These are phyloP conservation scores for Drosophila longiperda DNA, from an alignment of 2,888 invertebrate genomes.

Conservation along the genomic window DNA sequence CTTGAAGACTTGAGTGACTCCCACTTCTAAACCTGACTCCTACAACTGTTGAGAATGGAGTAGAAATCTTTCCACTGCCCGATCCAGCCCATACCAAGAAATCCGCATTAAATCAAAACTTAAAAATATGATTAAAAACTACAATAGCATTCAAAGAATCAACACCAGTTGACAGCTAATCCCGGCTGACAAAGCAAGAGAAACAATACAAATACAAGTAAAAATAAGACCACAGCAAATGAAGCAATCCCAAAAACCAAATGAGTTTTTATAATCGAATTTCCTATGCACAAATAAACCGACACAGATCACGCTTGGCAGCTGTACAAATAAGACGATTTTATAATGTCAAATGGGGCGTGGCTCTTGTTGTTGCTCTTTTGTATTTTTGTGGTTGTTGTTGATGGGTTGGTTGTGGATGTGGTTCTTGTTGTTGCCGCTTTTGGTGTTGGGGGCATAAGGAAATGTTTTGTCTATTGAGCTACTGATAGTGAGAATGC, in stretches of 20 bases:
- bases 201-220: constrained; percentile 18
- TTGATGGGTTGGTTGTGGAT: neutral
- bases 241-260: constrained; percentile 4
- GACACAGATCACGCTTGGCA: constrained; percentile 14
- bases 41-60: neutral
- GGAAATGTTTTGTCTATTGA: constrained; percentile 23
- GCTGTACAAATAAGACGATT: constrained; percentile 26
- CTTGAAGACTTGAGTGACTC: accelerated
- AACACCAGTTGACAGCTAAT: neutral
- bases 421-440: neutral
- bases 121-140: neutral
- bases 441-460: neutral
- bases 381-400: neutral
- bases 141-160: neutral
- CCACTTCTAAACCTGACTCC: neutral
- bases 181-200: no score
- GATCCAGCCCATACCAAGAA: neutral
- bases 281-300: constrained; percentile 34
- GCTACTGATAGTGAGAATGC: constrained; percentile 37
- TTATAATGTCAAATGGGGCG: constrained; percentile 3
- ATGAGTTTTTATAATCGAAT: constrained; percentile 18
- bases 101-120: neutral
- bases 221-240: neutral
- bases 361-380: neutral
- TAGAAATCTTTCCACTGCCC: neutral